These are phyloP conservation scores for Speoplatyrhinus poulsoni DNA, from an alignment of 2,113 vertebrate species.

Conservation along the genomic window DNA sequence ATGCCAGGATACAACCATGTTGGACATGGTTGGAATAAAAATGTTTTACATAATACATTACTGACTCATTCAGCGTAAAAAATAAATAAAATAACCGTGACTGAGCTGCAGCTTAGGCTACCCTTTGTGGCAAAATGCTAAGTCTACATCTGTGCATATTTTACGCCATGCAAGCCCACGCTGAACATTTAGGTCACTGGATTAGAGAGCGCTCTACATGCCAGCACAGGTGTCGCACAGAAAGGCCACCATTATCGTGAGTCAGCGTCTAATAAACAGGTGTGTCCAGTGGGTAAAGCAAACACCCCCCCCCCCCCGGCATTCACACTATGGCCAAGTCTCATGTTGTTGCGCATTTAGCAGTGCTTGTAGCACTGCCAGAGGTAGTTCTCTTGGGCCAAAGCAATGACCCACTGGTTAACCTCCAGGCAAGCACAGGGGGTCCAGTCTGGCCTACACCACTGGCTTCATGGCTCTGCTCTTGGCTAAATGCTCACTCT, in stretches of 20 bases:
- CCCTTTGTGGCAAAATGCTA: neutral
- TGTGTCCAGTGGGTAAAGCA: conserved; percentile 9
- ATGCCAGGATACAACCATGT: neutral
- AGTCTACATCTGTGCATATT: neutral
- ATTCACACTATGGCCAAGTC: neutral
- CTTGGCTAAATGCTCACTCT: conserved; percentile 45
- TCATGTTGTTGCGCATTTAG: neutral
- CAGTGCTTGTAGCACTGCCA: conserved; percentile 5
- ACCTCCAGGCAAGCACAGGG: conserved; percentile 52
- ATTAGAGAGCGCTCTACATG: conserved; percentile 6
- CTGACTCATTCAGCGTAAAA: no score
- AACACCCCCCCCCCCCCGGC: conserved; percentile 5
- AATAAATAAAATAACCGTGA: no score
- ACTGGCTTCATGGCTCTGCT: conserved; percentile 31
- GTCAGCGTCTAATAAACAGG: conserved; percentile 31
- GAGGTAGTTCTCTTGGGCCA: neutral
- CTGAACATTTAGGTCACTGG: conserved; percentile 20
- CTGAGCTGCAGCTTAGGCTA: neutral
- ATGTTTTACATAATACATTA: no score
- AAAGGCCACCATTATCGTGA: neutral
- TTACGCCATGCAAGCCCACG: conserved; percentile 2
- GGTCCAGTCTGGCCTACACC: conserved; percentile 31
- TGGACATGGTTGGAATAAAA: neutral
- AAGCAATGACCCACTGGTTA: conserved; percentile 41
- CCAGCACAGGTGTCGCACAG: conserved; percentile 23